Evolutionary conservation across 2,888 invertebrate genomes (phyloP), one percentile per base, ranked within the genome.

Genomic region (Cryptus armator): DNA sequence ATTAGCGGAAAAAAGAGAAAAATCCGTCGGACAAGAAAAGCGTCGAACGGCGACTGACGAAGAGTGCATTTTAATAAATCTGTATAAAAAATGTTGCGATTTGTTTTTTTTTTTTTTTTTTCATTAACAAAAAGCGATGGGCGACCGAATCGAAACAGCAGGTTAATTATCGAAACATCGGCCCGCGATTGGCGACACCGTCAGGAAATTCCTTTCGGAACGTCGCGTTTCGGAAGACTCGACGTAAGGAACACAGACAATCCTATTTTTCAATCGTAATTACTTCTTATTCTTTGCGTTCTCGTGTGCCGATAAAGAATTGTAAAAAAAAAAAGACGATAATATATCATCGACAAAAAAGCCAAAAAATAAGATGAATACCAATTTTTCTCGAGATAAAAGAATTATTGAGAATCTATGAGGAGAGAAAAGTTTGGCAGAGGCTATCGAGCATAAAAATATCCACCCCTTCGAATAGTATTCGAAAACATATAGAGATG

Each of bases 341-440:
- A 56, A 3, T 10, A 56, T 19, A 56, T 56, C 24, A 1, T 12
- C 24, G 24, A 56, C 10, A 10, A 24, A 56, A 19, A 19, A 24
- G 12, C 12, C 12, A 24, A 24, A 24, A 56, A 24, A 19, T 56
- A 10, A 10, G 19, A 12, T 56, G 19, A 24, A 24, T 4, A 12
- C 10, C 24, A 9, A 9, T 37, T 37, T 7, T 1, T 56, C 6
- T 10, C 56, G 24, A 56, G 3, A 19, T 56, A 19, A 19, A 56
- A 56, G 19, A 56, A 56, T 24, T 24, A 24, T 56, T 12, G 24
- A 24, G 56, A 3, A 56, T 56, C 4, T 24, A 24, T 32, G 10
- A n/a, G 48, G 4, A 19, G 32, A 10, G 51, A 70, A 16, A 32
- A 70, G 51, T 51, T 70, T 70, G 14, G n/a, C 29, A 70, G n/a